Conservation (phyloP, 2,888 invertebrate species). For the Stenoptilia bipunctidactyla region DNA sequence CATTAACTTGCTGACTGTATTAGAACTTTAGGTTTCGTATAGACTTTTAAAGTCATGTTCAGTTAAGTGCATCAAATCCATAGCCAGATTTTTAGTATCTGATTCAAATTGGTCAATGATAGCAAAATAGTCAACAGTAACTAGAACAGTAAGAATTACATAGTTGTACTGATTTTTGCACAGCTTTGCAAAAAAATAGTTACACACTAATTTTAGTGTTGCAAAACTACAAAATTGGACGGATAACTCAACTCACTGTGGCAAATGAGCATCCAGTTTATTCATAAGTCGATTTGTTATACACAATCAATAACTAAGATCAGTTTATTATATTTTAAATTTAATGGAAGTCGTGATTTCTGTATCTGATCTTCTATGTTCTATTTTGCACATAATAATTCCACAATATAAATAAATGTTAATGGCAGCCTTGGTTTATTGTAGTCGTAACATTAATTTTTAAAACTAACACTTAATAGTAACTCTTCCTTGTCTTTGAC, state of each 20-base stretch:
- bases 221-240: slow-evolving; percentile 67
- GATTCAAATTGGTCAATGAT: too few relatives aligned
- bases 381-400: background rate
- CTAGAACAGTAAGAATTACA: too few relatives aligned
- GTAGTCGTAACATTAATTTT: slow-evolving; percentile 19
- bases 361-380: too few relatives aligned
- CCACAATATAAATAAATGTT: slow-evolving; percentile 29
- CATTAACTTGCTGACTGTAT: too few relatives aligned
- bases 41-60: too few relatives aligned
- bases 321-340: slow-evolving; percentile 4
- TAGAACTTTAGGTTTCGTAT: too few relatives aligned
- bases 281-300: slow-evolving; percentile 1
- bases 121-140: too few relatives aligned
- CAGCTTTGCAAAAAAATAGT: too few relatives aligned
- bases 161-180: too few relatives aligned
- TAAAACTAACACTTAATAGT: background rate
- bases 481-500: background rate
- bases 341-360: background rate
- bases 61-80: too few relatives aligned
- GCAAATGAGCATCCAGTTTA: slow-evolving; percentile 62
- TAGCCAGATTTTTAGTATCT: too few relatives aligned
- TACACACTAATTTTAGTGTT: slow-evolving; percentile 18
- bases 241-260: slow-evolving; percentile 68
- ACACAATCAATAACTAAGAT: slow-evolving; percentile 6
- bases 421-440: slow-evolving; percentile 50